phyloP scores from a whole-genome alignment of 2,113 vertebrate species.

The Poecile atricapillus region DNA sequence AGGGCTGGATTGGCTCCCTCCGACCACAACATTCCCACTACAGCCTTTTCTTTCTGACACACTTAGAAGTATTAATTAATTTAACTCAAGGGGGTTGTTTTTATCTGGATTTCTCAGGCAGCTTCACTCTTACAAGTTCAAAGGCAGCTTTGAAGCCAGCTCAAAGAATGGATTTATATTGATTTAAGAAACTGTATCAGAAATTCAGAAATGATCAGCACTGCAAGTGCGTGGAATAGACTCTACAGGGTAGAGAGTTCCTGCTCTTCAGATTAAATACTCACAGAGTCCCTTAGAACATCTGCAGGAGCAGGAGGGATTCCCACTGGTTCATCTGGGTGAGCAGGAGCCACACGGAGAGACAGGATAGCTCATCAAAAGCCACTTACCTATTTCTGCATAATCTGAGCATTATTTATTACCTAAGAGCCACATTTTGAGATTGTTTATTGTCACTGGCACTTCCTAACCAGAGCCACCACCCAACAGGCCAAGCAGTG shows the following conservation, averaged over 20 bases:
- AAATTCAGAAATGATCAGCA: neutral
- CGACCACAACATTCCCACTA: neutral
- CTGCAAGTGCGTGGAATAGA: neutral
- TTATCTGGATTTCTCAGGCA: slow-evolving; percentile 48
- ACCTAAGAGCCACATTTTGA: neutral
- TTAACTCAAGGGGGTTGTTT: slow-evolving; percentile 20
- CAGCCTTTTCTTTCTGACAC: neutral
- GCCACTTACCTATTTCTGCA: neutral
- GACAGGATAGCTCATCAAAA: neutral
- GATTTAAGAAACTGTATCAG: slow-evolving; percentile 9
- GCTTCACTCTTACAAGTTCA: slow-evolving; percentile 20
- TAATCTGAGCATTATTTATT: neutral
- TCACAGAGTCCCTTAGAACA: neutral
- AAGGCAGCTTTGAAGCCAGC: slow-evolving; percentile 53
- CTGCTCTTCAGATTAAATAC: neutral
- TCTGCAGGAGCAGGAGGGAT: neutral
- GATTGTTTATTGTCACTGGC: neutral
- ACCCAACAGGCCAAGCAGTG: neutral
- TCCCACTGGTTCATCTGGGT: neutral
- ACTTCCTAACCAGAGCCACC: neutral
- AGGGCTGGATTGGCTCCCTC: neutral
- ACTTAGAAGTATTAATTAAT: slow-evolving; percentile 28
- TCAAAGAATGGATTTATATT: slow-evolving; percentile 40
- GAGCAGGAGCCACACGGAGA: neutral
- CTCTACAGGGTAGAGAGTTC: neutral